These are phyloP conservation scores for Halesus radiatus DNA, from an alignment of 1,140 invertebrate genomes.

Conservation along the genomic window DNA sequence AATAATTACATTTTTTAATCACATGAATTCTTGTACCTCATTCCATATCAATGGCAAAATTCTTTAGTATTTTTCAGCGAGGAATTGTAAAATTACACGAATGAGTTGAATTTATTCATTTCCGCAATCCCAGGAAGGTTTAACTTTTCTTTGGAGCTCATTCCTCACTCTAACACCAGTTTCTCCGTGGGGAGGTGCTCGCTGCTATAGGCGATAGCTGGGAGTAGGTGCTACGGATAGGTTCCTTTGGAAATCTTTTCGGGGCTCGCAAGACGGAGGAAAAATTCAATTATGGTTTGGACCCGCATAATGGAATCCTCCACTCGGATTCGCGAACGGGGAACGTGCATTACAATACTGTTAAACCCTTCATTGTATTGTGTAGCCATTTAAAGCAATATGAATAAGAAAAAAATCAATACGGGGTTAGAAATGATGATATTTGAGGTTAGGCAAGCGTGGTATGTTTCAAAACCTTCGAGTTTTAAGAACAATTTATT, in stretches of 20 bases:
- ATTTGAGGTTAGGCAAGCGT: no score
- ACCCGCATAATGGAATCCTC: constrained; percentile 25
- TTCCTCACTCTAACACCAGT: constrained; percentile 30
- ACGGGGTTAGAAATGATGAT: no score
- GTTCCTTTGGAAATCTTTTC: constrained; percentile 24
- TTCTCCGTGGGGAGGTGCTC: no score
- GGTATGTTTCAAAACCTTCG: no score
- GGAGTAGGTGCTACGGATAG: no score
- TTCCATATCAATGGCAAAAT: no score
- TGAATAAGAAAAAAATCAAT: constrained; percentile 16
- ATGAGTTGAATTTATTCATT: constrained; percentile 21
- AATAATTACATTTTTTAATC: no score
- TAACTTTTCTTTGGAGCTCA: constrained; percentile 23
- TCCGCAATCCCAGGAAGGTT: constrained; percentile 10
- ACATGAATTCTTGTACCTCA: no score
- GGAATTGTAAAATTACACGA: background rate
- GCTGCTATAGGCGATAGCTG: no score
- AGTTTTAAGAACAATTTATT: no score
- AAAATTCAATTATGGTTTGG: constrained; percentile 35
- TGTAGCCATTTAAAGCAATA: constrained; percentile 3
- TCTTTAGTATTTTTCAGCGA: no score
- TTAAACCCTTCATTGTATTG: constrained; percentile 23
- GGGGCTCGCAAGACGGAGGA: constrained; percentile 23
- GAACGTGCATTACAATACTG: constrained; percentile 28
- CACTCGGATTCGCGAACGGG: background rate